phyloP scores from a whole-genome alignment of 1,140 invertebrate genomes.

The Sarcophaga peregrina region DNA sequence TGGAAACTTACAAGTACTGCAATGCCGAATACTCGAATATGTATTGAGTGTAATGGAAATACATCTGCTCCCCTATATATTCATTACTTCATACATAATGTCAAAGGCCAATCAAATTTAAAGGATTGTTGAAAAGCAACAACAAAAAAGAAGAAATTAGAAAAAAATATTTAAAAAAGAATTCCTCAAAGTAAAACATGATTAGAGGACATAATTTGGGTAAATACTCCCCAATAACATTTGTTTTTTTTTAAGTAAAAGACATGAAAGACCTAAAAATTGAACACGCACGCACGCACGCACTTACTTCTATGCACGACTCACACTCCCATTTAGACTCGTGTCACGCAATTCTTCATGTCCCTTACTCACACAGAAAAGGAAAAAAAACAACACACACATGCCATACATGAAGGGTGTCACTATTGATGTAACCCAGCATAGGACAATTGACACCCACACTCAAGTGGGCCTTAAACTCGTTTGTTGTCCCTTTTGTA shows the following conservation, averaged over 20 bases:
- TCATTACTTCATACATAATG: background rate
- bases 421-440: background rate
- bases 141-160: background rate
- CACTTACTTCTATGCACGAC: background rate
- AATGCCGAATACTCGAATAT: no score
- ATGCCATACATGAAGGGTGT: constrained; percentile 16
- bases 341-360: background rate
- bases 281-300: background rate
- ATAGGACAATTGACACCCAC: background rate
- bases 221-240: constrained; percentile 25
- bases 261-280: background rate
- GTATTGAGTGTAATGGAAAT: no score
- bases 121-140: constrained; percentile 24
- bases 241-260: background rate
- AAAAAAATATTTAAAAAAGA: background rate
- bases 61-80: background rate
- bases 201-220: constrained; percentile 1
- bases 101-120: constrained; percentile 29
- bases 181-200: background rate
- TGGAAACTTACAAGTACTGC: no score
- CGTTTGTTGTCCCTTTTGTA: no score
- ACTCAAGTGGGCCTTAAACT: no score
- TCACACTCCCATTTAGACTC: background rate
- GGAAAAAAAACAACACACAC: no score
- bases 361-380: background rate